Evolutionary conservation across 2,113 vertebrate species (phyloP).

Genomic region (Lepidothrix coronata): DNA sequence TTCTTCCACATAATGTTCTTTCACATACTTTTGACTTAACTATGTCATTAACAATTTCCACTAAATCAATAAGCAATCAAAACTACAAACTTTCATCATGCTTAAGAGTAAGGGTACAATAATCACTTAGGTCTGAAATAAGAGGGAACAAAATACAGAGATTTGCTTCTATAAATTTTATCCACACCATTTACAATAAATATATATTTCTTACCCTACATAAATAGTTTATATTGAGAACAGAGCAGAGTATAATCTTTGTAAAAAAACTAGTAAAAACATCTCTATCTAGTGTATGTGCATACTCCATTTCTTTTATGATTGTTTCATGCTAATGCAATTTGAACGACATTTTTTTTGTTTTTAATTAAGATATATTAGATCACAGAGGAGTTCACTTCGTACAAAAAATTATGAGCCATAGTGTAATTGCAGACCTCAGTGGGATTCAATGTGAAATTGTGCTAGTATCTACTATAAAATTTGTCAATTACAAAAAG

Average conservation of each 20-base stretch:
- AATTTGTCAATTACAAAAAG: background rate
- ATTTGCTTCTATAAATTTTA: slow-evolving; percentile 41
- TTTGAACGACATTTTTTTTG: slow-evolving; percentile 10
- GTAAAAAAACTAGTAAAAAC: slow-evolving; percentile 24
- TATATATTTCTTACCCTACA: slow-evolving; percentile 34
- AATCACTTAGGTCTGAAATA: slow-evolving; percentile 53
- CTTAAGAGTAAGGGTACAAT: background rate
- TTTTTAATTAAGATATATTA: slow-evolving; percentile 59
- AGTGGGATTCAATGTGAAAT: background rate
- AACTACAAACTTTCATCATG: background rate
- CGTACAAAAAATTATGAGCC: slow-evolving; percentile 21
- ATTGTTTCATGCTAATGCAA: background rate
- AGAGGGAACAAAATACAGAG: slow-evolving; percentile 9
- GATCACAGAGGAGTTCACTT: slow-evolving; percentile 26
- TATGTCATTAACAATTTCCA: slow-evolving; percentile 40
- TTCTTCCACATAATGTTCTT: background rate
- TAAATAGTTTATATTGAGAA: slow-evolving; percentile 42
- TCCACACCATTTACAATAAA: slow-evolving; percentile 44
- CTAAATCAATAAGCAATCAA: background rate
- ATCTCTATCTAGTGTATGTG: slow-evolving; percentile 3
- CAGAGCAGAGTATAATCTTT: slow-evolving; percentile 21
- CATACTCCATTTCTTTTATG: slow-evolving; percentile 36
- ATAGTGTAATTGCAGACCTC: slow-evolving; percentile 15
- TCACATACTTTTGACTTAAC: background rate
- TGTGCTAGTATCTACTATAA: slow-evolving; percentile 17